These are phyloP conservation scores for Heliconius ethilla DNA, from an alignment of 2,888 invertebrate genomes.

Conservation along the genomic window DNA sequence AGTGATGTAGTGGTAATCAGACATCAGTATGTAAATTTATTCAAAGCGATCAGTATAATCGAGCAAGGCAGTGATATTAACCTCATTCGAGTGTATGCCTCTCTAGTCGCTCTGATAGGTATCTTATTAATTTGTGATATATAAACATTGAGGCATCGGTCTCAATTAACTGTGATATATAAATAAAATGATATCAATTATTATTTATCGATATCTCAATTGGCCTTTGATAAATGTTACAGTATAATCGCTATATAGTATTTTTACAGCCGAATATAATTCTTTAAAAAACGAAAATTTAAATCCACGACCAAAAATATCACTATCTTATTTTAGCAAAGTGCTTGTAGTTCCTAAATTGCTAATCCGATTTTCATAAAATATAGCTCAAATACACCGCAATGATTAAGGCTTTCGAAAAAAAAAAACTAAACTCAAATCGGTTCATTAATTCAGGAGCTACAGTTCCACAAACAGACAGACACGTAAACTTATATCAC, in stretches of 20 bases:
- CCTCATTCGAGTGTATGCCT: conserved; percentile 69
- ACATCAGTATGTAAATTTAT: conserved; percentile 74
- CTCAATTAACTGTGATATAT: conserved; percentile 25
- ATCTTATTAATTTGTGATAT: conserved; percentile 62
- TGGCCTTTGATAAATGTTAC: conserved; percentile 12
- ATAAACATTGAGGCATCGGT: conserved; percentile 14
- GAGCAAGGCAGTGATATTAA: conserved; percentile 70
- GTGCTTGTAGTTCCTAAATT: too few species aligned
- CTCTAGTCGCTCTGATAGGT: conserved; percentile 57
- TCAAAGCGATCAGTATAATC: conserved; percentile 76
- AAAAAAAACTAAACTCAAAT: too few species aligned
- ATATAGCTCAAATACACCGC: too few species aligned
- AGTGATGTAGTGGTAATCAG: conserved; percentile 70
- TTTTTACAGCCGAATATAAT: not conserved
- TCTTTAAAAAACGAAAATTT: not conserved
- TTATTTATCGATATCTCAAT: conserved; percentile 31
- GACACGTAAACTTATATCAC: too few species aligned
- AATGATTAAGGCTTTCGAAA: too few species aligned
- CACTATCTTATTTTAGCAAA: too few species aligned
- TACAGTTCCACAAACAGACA: too few species aligned
- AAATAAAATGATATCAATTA: conserved; percentile 29
- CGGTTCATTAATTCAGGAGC: too few species aligned
- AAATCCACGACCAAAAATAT: too few species aligned
- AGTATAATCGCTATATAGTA: not conserved
- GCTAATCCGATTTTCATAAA: too few species aligned